Evolutionary conservation across 2,888 invertebrate species (phyloP), one percentile per base, ranked within the genome.

Genomic region (Epistrophe eligans): DNA sequence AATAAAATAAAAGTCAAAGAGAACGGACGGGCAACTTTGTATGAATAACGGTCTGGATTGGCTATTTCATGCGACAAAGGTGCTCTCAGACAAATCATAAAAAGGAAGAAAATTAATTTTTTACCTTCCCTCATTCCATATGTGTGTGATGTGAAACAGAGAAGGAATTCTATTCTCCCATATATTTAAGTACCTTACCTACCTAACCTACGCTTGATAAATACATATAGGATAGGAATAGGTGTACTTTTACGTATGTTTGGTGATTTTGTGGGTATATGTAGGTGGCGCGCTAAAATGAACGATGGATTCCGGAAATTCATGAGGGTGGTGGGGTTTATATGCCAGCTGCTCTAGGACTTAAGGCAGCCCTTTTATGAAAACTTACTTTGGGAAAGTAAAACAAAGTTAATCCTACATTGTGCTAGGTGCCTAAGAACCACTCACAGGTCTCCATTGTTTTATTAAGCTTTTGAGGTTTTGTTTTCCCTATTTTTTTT

Each of bases 61-160:
- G 48, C 58, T 70, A 55, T 50, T 60, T 70, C 62, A 73, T 77
- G 66, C 48, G 67, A 77, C 70, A 83, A 79, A 81, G 80, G 74
- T 79, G 71, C 82, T 87, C 82, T 76, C 87, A 87, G 87, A 87
- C 79, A 87, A 87, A 87, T 87, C 87, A 83, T 83, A 87, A 87
- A 87, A 83, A 82, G 87, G 72, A 87, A 82, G 87, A 82, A 87
- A 87, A 87, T 87, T 83, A 87, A 79, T 87, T 87, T 87, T 52
- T 35, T 64, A 55, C 77, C 64, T 43, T 55, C 38, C 19, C 55
- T 9, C 43, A 19, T 43, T 43, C 45, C 66, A 55, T 28, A 66
- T 66, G 35, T 40, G 28, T 28, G 6, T 24, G 24, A 24, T 24
- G 24, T 24, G 24, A 24, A 24, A 40, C 19, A 8, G 9, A 8